Percentiles rank a stretch among this genome's conserved stretches.
These are phyloP conservation scores for Rhodinocichla rosea DNA, from an alignment of 2,113 vertebrate species.

Conservation along the genomic window DNA sequence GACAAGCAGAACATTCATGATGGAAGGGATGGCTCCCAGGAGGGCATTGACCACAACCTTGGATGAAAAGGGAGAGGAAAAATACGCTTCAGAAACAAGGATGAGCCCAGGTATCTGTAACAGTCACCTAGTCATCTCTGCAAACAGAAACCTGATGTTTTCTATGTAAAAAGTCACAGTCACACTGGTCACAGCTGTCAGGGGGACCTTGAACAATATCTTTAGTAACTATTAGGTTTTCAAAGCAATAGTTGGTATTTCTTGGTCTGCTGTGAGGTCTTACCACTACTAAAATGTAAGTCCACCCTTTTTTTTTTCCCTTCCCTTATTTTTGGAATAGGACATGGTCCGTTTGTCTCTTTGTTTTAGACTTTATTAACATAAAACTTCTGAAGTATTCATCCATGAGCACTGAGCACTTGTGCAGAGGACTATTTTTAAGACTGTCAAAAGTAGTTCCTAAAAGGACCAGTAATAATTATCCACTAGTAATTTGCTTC, in stretches of 20 bases:
- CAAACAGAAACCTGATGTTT: neutral
- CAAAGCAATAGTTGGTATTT: neutral
- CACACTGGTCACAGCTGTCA: neutral
- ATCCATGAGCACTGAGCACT: neutral
- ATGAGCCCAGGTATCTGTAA: neutral
- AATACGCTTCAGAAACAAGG: neutral
- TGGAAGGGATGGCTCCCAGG: slow-evolving; percentile 94
- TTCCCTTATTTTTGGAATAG: neutral
- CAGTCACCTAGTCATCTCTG: neutral
- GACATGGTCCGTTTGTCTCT: neutral
- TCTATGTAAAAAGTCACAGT: neutral
- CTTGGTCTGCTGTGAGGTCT: neutral
- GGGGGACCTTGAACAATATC: neutral
- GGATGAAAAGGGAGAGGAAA: neutral
- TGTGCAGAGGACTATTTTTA: neutral
- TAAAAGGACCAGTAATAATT: neutral
- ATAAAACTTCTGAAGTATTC: neutral
- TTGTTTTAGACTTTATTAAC: neutral
- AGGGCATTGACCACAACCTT: slow-evolving; percentile 96
- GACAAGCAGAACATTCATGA: slow-evolving; percentile 92
- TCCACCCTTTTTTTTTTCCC: neutral
- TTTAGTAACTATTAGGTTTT: neutral
- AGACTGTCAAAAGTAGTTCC: neutral
- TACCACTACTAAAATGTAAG: neutral
- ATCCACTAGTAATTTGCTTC: neutral